These are phyloP conservation scores for Prinia subflava DNA, from an alignment of 2,113 vertebrate species.

Conservation along the genomic window DNA sequence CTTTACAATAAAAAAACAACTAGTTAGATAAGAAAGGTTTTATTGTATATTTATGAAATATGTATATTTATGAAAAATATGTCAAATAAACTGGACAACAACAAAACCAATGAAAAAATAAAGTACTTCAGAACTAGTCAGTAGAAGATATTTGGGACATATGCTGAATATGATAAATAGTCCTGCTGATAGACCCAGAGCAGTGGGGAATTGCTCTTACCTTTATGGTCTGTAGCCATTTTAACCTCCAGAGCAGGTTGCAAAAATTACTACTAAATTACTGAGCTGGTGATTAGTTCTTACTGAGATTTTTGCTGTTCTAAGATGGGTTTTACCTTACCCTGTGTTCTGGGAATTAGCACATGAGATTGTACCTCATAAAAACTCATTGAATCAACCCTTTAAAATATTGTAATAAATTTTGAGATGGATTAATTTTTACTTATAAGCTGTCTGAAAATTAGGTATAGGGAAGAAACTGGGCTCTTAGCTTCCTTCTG, in stretches of 20 bases:
- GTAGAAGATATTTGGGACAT: neutral
- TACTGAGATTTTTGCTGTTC: neutral
- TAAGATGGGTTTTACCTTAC: neutral
- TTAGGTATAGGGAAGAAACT: neutral
- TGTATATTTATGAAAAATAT: neutral
- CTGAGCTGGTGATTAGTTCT: neutral
- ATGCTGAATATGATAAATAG: neutral
- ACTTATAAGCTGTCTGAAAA: neutral
- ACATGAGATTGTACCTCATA: neutral
- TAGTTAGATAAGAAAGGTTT: neutral
- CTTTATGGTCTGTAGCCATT: neutral
- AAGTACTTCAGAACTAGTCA: neutral
- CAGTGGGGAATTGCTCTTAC: neutral
- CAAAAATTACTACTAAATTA: neutral
- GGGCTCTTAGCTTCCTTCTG: neutral
- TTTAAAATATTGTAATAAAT: neutral
- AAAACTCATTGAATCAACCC: neutral
- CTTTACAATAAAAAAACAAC: neutral
- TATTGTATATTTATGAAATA: neutral
- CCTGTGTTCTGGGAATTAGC: neutral
- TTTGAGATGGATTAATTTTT: neutral
- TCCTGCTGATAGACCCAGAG: neutral
- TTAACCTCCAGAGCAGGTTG: neutral
- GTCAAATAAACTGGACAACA: neutral
- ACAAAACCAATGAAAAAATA: neutral